A percentile compares a stretch with the other conserved stretches of the same genome.
Conservation (phyloP, 1,140 invertebrate genomes). For the Aricia agestis region DNA sequence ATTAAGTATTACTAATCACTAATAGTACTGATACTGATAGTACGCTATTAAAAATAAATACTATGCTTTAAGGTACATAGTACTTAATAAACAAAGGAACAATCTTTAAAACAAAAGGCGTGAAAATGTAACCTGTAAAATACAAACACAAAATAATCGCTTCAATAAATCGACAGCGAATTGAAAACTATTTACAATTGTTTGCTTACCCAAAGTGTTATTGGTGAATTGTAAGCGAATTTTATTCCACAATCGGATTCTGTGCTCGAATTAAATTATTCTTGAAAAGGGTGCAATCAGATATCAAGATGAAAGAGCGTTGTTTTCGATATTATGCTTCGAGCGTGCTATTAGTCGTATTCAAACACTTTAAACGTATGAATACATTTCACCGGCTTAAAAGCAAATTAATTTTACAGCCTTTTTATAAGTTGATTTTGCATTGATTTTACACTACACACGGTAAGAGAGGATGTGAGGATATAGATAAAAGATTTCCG, state of each 20-base stretch:
- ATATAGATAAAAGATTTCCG: too few relatives aligned
- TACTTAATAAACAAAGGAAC: too few relatives aligned
- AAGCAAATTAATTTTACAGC: too few relatives aligned
- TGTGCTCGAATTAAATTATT: background rate
- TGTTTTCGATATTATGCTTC: background rate
- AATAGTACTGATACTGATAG: too few relatives aligned
- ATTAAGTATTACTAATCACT: background rate
- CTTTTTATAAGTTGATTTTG: too few relatives aligned
- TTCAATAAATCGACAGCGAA: background rate
- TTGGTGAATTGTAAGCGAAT: background rate
- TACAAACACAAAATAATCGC: background rate
- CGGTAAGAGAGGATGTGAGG: too few relatives aligned
- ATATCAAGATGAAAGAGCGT: conserved; percentile 16
- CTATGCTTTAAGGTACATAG: too few relatives aligned
- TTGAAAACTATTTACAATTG: background rate
- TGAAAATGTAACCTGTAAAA: background rate
- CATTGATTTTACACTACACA: too few relatives aligned
- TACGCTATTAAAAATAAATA: too few relatives aligned
- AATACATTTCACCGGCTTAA: too few relatives aligned
- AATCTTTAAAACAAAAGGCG: background rate
- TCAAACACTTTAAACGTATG: background rate
- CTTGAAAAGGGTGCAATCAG: conserved; percentile 19
- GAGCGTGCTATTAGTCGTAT: background rate
- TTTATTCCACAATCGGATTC: background rate
- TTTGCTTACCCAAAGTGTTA: background rate